Base-by-base conservation (phyloP, 2,797 vertebrate genomes). In the Lithobates sylvaticus region DNA sequence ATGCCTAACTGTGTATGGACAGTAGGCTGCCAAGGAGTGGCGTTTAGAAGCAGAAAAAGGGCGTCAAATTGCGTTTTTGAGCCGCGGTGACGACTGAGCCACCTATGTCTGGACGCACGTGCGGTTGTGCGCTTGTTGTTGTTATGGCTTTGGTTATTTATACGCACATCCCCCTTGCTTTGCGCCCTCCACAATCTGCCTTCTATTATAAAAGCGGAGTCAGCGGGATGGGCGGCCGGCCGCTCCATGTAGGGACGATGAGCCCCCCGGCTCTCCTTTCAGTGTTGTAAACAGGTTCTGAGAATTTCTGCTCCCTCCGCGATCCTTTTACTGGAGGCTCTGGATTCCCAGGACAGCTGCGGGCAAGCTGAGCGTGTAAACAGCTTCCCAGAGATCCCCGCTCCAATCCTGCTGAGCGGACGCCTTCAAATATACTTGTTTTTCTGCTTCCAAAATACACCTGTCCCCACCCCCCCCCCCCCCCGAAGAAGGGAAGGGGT, bases 261-360 rank as follows among this genome's bases (percentile, higher is more conserved):
- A 83, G 47, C 32, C 67, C 0, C 32, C 67, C 0, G 50, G 47
- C 54, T 15, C 21, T 16, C 21, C 16, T 71, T 72, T 65, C 79
- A 29, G 42, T 3, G 85, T 18, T 47, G 86, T 89, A 89, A 89
- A 89, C 89, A 89, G 69, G 81, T 89, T 89, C 89, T 83, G 58
- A 85, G 86, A 88, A 88, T 67, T 69, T 26, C 27, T 5, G 29
- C 44, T 73, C 23, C 39, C 78, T 29, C 47, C 44, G 72, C 69
- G 54, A 74, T 73, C 75, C 70, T 39, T 27, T 39, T 77, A 18
- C 7, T 73, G 69, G 15, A 69, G 34, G 72, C 69, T 54, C 68
- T 73, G 85, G 75, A 80, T 73, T 70, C 83, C 54, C 81, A 0
- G 64, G 81, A 85, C 86, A 88, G 88, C 84, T 88, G 88, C 71